Conservation (phyloP, 1,140 invertebrate species). For the Galendromus occidentalis region DNA sequence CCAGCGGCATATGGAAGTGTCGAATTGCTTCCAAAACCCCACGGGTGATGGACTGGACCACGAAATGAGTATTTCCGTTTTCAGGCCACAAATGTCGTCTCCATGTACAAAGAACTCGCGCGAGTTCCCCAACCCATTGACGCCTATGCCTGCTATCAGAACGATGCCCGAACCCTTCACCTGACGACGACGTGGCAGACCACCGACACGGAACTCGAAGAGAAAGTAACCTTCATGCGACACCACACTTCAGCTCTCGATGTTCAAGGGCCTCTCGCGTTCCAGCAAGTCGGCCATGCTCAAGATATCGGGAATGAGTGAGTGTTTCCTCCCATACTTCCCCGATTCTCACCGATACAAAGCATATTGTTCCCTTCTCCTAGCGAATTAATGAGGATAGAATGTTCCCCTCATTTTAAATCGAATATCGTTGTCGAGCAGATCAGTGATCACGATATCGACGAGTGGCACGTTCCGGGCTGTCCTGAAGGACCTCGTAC, state of each 20-base stretch:
- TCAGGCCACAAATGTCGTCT: not conserved
- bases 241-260: slow-evolving; percentile 1
- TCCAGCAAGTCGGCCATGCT: slow-evolving; percentile 2
- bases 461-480: not conserved
- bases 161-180: not conserved
- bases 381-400: too few species aligned
- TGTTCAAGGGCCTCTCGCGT: not conserved
- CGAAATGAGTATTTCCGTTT: too few species aligned
- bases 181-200: not conserved
- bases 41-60: too few species aligned
- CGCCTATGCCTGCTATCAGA: not conserved
- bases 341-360: not conserved
- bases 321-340: not conserved
- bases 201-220: not conserved
- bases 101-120: slow-evolving; percentile 1
- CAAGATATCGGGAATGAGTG: not conserved
- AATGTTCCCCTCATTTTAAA: too few species aligned
- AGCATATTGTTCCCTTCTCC: not conserved
- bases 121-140: not conserved
- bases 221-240: not conserved
- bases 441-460: not conserved
- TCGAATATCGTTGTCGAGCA: too few species aligned
- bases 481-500: not conserved
- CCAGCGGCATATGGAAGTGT: too few species aligned
- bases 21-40: too few species aligned